Base-by-base conservation (phyloP, 2,113 vertebrate genomes). In the Ctenodactylus gundi region DNA sequence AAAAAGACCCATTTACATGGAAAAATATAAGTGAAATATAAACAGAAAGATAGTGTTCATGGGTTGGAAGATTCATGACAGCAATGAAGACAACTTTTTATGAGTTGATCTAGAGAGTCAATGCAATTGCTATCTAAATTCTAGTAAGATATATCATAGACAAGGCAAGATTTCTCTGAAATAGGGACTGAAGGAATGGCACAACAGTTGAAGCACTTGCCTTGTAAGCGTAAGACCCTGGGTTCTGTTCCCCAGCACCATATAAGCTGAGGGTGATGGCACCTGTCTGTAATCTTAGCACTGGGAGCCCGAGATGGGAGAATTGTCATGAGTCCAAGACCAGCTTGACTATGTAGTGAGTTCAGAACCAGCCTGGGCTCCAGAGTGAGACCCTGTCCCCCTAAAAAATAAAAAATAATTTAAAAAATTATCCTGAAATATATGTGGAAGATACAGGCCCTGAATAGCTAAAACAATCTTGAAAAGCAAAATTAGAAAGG, bases 381-480 rank as follows among this genome's bases (percentile, higher is more conserved):
- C n/a, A n/a, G n/a, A n/a, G n/a, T n/a, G n/a, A n/a, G n/a, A n/a
- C n/a, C n/a, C n/a, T n/a, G n/a, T n/a, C n/a, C n/a, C n/a, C n/a
- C n/a, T n/a, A n/a, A n/a, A n/a, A n/a, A n/a, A n/a, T n/a, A n/a
- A n/a, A n/a, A n/a, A n/a, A n/a, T n/a, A n/a, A n/a, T n/a, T n/a
- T n/a, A n/a, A n/a, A n/a, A n/a, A n/a, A n/a, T 77, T 94, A 51
- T 65, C 86, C 46, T 90, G 77, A 81, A 88, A 88, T 18, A 31
- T 34, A 64, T n/a, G 64, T 51, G 7, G 27, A 82, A 88, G 17
- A 62, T 4, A 51, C 3, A 44, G 3, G 36, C 8, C 62, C 67
- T 41, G 15, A 80, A 53, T 29, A 85, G 15, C 53, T 81, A 20
- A n/a, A 83, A 88, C 29, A 81, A 20, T 44, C 41, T 73, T 78